Percentiles rank a stretch among this genome's conserved stretches.
Evolutionary conservation across 2,888 invertebrate genomes (phyloP).

Genomic region (Hemaris fuciformis): DNA sequence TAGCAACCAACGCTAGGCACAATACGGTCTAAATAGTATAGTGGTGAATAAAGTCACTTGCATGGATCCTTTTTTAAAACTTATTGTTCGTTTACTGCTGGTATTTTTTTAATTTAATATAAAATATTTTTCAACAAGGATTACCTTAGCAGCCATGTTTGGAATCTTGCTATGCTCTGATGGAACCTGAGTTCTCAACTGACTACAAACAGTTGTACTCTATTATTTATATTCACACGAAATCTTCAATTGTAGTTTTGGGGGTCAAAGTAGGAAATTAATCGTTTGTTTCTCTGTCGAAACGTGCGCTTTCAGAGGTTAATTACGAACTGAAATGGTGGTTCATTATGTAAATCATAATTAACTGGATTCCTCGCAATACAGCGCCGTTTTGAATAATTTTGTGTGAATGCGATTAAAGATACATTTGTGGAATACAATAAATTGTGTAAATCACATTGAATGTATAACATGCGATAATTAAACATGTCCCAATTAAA

Average conservation of each 20-base stretch:
- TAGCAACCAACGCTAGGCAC: not conserved
- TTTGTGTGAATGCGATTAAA: not conserved
- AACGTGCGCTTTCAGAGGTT: conserved; percentile 48
- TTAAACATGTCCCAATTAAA: not conserved
- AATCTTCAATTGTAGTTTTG: conserved; percentile 49
- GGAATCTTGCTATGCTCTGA: conserved; percentile 37
- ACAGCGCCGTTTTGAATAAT: conserved; percentile 32
- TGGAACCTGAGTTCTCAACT: conserved; percentile 35
- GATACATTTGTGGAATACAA: not conserved
- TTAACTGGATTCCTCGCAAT: conserved; percentile 40
- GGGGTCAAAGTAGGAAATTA: conserved; percentile 57
- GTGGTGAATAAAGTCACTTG: no score
- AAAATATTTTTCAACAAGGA: not conserved
- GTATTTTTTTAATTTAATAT: not conserved
- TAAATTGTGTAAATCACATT: not conserved
- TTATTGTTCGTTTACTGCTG: no score
- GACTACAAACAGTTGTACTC: conserved; percentile 41
- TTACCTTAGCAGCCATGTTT: conserved; percentile 61
- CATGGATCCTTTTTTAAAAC: no score
- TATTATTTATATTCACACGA: conserved; percentile 59
- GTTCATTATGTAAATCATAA: conserved; percentile 45
- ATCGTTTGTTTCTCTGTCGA: conserved; percentile 43
- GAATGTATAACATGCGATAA: not conserved
- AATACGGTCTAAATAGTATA: no score
- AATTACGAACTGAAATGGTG: conserved; percentile 49